Evolutionary conservation across 2,113 vertebrate genomes (phyloP), one percentile per base, ranked within the genome.

Genomic region (Anhinga anhinga): DNA sequence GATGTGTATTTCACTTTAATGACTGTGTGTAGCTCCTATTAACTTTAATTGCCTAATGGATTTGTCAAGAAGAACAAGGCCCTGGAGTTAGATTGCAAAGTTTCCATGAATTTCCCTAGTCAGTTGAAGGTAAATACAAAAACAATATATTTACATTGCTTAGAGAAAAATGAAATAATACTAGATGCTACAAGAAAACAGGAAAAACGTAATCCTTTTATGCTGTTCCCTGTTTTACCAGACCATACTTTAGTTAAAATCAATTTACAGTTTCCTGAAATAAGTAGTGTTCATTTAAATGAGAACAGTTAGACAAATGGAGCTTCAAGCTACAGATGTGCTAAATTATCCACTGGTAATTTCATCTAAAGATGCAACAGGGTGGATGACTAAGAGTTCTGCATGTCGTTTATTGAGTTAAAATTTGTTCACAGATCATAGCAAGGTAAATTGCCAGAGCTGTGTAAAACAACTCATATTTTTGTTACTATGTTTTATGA

Each of bases 1-100:
- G 62, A 89, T 78, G 53, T 59, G 15, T 95, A 80, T 94, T 92
- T 91, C 70, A 91, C 38, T 45, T 77, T 93, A 95, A 93, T 92
- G 66, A 78, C 84, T 82, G 11, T 32, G 52, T 77, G 58, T 62
- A 82, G 25, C 29, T 87, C 26, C 52, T 88, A 92, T 87, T 96
- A 96, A 85, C 59, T 93, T 84, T 83, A 96, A 69, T 69, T 96
- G n/a, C 52, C 63, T 91, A 92, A 90, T 82, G 67, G 77, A 85
- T 90, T 89, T 89, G 40, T 95, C 67, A 85, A 91, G 80, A 95
- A 65, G 55, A 89, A 73, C 29, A 86, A 82, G 70, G 22, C 47
- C 59, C 67, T 67, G 40, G 50, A 85, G 52, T 89, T 32, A 89
- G 38, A 50, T 87, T 80, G 11, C 23, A 77, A 93, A 94, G 25